These are phyloP conservation scores for Odontamblyopus rebecca DNA, from an alignment of 2,797 vertebrate genomes.

Conservation along the genomic window DNA sequence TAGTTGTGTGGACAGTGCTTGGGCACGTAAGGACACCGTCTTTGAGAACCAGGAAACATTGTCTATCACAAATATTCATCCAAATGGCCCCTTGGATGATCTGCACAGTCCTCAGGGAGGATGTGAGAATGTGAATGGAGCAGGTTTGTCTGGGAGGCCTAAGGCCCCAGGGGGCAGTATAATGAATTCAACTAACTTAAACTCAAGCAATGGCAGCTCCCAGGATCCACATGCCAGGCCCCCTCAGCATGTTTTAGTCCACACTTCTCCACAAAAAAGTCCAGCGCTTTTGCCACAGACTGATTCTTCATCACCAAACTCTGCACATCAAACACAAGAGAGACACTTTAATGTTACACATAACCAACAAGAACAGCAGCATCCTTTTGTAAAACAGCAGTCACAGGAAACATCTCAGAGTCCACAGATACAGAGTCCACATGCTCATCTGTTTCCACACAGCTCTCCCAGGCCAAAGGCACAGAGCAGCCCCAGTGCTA, in stretches of 20 bases:
- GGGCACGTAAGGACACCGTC: constrained; percentile 41
- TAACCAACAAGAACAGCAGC: constrained; percentile 36
- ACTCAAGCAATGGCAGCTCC: constrained; percentile 21
- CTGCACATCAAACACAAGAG: constrained; percentile 26
- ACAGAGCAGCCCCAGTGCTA: constrained; percentile 49
- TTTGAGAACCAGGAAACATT: constrained; percentile 37
- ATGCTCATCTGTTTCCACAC: constrained; percentile 24
- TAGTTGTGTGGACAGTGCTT: constrained; percentile 35
- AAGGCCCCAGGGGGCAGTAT: constrained; percentile 22
- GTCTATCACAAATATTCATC: constrained; percentile 29
- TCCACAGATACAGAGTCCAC: constrained; percentile 32
- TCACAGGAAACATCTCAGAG: constrained; percentile 13
- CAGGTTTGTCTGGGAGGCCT: constrained; percentile 28
- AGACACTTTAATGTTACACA: constrained; percentile 31
- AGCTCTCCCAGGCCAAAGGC: constrained; percentile 31
- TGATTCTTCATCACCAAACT: constrained; percentile 20
- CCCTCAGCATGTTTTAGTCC: constrained; percentile 33
- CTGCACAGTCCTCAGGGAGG: constrained; percentile 44
- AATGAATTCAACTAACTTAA: constrained; percentile 26
- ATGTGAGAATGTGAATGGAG: constrained; percentile 26
- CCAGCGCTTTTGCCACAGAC: constrained; percentile 26
- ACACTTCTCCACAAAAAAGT: constrained; percentile 45
- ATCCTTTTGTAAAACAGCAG: constrained; percentile 33
- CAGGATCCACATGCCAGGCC: constrained; percentile 21
- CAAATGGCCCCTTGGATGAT: constrained; percentile 26